A percentile compares a stretch with the other conserved stretches of the same genome.
Conservation (phyloP, 2,113 vertebrate species). For the Hemiscyllium ocellatum region DNA sequence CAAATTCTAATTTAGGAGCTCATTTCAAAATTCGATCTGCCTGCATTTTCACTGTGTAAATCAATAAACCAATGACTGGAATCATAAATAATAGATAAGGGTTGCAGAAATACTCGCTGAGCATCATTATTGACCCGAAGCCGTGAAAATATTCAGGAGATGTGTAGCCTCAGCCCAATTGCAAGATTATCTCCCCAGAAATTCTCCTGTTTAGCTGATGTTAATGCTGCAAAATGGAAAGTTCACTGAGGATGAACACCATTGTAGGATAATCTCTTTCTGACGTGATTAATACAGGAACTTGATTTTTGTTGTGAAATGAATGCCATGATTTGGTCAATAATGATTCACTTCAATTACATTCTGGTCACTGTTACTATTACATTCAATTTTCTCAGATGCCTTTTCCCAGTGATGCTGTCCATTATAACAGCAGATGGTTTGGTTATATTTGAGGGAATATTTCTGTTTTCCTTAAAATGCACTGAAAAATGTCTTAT, state of each 20-base stretch:
- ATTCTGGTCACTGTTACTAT: neutral
- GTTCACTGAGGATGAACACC: neutral
- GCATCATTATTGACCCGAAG: neutral
- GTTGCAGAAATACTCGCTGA: neutral
- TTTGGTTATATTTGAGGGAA: neutral
- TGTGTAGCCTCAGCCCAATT: neutral
- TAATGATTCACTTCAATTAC: neutral
- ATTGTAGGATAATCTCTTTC: neutral
- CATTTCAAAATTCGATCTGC: neutral
- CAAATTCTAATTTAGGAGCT: neutral
- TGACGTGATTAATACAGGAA: neutral
- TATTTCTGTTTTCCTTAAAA: neutral
- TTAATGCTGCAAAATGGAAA: neutral
- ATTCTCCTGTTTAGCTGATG: too few species aligned
- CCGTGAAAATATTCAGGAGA: neutral
- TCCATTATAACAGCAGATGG: too few species aligned
- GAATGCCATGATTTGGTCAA: neutral
- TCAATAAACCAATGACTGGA: neutral
- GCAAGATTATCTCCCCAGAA: neutral
- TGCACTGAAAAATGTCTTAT: too few species aligned
- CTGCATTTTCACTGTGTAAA: neutral
- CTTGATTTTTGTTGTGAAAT: neutral
- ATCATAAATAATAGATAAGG: conserved; percentile 3
- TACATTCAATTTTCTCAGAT: neutral
- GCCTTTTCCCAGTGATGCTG: neutral